Conservation (phyloP, 2,797 vertebrate species). For the Pangasius djambal region DNA sequence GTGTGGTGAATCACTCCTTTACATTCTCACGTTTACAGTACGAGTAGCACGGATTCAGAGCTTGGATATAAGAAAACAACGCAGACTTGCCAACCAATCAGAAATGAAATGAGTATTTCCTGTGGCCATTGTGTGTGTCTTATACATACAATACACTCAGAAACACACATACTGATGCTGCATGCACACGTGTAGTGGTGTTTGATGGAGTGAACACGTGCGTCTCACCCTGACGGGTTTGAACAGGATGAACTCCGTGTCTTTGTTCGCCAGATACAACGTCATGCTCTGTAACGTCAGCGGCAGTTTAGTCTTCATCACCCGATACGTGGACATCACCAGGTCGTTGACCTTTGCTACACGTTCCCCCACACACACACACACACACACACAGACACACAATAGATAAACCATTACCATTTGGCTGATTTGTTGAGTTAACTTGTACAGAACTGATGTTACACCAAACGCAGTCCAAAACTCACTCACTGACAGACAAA, state of each 20-base stretch:
- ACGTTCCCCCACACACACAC: constrained; percentile 54
- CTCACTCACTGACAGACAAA: neutral
- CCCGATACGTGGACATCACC: constrained; percentile 88
- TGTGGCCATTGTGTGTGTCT: neutral
- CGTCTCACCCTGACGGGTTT: constrained; percentile 92
- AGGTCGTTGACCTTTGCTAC: constrained; percentile 95
- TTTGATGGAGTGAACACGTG: neutral
- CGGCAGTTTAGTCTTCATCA: constrained; percentile 93
- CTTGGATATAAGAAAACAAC: neutral
- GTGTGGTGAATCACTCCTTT: neutral
- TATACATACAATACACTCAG: neutral
- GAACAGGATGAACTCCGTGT: constrained; percentile 98
- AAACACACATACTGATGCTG: neutral
- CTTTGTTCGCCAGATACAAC: constrained; percentile 94
- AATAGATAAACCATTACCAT: neutral
- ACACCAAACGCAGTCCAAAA: neutral
- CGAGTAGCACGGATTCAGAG: neutral
- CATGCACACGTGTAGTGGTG: neutral
- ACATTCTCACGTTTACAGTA: neutral
- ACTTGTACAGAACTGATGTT: neutral
- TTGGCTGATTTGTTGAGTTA: no score
- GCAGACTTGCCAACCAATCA: neutral
- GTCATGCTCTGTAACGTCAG: constrained; percentile 93
- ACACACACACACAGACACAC: neutral
- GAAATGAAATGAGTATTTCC: neutral